These are phyloP conservation scores for Platyscapa corneri DNA, from an alignment of 1,140 invertebrate species.

Conservation along the genomic window DNA sequence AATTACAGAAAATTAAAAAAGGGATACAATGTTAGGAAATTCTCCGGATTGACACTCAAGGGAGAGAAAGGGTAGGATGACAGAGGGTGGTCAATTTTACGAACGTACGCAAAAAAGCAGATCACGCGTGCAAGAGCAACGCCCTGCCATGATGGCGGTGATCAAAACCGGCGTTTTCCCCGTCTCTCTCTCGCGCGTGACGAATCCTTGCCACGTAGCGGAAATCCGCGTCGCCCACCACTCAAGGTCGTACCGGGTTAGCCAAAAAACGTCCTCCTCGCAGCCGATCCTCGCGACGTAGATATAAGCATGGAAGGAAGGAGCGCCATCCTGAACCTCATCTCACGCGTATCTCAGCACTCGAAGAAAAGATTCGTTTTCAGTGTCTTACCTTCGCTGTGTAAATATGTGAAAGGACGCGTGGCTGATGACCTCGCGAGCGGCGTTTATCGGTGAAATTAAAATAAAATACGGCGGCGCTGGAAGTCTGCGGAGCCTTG, in stretches of 20 bases:
- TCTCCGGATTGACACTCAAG: not conserved
- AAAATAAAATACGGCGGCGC: conserved; percentile 25
- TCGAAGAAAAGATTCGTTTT: not conserved
- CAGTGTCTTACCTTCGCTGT: not conserved
- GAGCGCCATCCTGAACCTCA: too few relatives aligned
- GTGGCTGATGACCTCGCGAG: not conserved
- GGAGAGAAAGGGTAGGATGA: too few relatives aligned
- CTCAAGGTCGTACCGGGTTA: not conserved
- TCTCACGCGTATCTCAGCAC: too few relatives aligned
- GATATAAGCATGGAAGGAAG: too few relatives aligned
- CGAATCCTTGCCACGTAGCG: not conserved
- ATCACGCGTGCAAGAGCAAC: conserved; percentile 58
- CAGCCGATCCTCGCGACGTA: too few relatives aligned
- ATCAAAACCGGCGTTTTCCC: conserved; percentile 50
- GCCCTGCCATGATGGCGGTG: conserved; percentile 64
- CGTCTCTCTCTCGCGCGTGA: not conserved
- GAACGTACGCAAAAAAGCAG: not conserved
- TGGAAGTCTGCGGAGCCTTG: conserved; percentile 11
- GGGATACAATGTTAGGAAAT: too few relatives aligned
- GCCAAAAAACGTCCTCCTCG: too few relatives aligned
- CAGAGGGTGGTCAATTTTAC: not conserved
- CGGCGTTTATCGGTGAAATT: conserved; percentile 17
- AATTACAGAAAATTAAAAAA: too few relatives aligned
- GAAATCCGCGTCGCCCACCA: not conserved
- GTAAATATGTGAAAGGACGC: not conserved